Conservation (phyloP, 2,888 invertebrate species). For the Pyrrhosoma nymphula region DNA sequence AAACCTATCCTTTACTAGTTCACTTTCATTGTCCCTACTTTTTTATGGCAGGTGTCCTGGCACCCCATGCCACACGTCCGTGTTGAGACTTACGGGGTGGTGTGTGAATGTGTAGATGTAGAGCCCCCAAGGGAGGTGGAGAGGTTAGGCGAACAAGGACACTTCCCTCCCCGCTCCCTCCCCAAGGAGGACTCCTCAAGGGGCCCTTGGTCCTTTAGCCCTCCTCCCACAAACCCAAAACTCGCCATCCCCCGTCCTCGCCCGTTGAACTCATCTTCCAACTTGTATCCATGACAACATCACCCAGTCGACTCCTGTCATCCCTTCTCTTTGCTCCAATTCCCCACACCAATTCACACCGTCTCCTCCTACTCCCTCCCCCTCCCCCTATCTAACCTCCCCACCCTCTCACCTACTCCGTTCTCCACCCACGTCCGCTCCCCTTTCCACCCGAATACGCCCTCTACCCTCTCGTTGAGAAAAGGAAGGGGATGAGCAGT, state of each 20-base stretch:
- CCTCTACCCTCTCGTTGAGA: neutral
- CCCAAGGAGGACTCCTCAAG: conserved; percentile 6
- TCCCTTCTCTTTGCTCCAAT: neutral
- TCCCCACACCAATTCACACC: no score
- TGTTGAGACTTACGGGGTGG: no score
- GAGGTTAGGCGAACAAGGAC: conserved; percentile 10
- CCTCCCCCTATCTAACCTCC: neutral
- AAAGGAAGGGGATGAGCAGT: neutral
- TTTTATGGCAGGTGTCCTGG: no score
- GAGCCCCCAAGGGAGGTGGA: neutral
- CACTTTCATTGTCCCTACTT: no score
- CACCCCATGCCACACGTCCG: no score
- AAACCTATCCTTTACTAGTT: no score
- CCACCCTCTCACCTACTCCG: neutral
- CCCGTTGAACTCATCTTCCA: neutral
- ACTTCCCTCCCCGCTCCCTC: neutral
- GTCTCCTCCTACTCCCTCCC: neutral
- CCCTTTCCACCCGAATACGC: neutral
- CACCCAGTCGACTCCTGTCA: neutral
- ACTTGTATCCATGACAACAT: conserved; percentile 22
- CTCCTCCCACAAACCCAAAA: neutral
- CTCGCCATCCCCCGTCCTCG: neutral
- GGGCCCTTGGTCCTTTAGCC: neutral
- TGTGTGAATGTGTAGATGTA: no score
- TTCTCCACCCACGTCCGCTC: neutral